Conservation (phyloP, 1,140 invertebrate genomes). For the Sminthurinus signatus region DNA sequence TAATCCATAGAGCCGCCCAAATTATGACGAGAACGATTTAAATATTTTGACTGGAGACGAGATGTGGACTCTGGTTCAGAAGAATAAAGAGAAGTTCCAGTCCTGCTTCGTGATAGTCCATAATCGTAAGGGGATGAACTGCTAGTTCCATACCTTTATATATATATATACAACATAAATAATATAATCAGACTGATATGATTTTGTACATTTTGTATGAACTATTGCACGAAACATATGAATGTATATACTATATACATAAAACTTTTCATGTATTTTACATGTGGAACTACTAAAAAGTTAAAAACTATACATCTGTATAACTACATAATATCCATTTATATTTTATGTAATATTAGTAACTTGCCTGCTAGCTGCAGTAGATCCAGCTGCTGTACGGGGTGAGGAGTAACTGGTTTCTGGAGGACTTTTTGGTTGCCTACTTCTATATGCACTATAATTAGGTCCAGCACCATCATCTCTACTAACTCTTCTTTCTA, state of each 20-base stretch:
- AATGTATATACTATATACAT: no score
- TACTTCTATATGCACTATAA: background rate
- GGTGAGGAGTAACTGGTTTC: background rate
- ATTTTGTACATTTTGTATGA: no score
- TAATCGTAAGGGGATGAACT: slow-evolving; percentile 10
- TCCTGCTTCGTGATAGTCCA: slow-evolving; percentile 29
- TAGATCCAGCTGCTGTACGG: background rate
- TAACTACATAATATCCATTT: no score
- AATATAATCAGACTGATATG: no score
- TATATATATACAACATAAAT: no score
- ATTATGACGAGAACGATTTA: slow-evolving; percentile 40
- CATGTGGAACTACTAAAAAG: no score
- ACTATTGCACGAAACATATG: no score
- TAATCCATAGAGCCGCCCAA: slow-evolving; percentile 24
- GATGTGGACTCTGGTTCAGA: slow-evolving; percentile 22
- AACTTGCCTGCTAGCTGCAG: background rate
- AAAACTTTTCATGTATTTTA: no score
- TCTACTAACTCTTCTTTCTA: background rate
- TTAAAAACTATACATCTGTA: no score
- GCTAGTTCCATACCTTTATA: slow-evolving; percentile 19
- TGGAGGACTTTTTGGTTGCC: slow-evolving; percentile 1
- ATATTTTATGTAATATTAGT: no score
- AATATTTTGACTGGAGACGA: slow-evolving; percentile 38
- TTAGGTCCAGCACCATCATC: background rate
- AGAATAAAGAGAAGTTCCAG: slow-evolving; percentile 31